phyloP scores from a whole-genome alignment of 2,797 vertebrate genomes.

The Poeciliopsis turneri region DNA sequence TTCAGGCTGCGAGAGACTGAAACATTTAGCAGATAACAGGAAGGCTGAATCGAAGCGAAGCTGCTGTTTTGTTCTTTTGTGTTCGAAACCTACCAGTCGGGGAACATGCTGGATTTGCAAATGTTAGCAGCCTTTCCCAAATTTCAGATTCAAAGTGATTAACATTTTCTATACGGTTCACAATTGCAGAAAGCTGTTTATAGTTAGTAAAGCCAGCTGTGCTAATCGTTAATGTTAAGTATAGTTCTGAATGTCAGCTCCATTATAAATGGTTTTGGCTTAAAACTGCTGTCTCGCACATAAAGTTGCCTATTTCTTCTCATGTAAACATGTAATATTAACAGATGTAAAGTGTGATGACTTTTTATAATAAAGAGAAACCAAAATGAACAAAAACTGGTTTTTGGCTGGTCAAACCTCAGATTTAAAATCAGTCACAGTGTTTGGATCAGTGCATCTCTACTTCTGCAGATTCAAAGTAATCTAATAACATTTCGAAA shows the following conservation, averaged over 20 bases:
- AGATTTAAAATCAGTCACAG: background rate
- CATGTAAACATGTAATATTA: background rate
- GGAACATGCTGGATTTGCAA: background rate
- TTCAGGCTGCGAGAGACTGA: background rate
- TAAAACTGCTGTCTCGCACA: background rate
- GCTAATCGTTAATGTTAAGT: background rate
- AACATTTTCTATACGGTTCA: background rate
- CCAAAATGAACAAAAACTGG: background rate
- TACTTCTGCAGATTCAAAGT: constrained; percentile 15
- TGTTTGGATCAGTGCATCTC: background rate
- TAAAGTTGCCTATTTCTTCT: background rate
- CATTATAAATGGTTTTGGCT: background rate
- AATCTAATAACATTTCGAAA: constrained; percentile 23
- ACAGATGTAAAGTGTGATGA: background rate
- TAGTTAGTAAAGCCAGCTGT: background rate
- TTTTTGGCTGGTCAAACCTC: background rate
- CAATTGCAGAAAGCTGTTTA: background rate
- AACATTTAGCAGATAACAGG: background rate
- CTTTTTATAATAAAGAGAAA: background rate
- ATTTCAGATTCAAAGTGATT: background rate
- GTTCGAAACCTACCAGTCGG: background rate
- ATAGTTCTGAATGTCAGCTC: background rate
- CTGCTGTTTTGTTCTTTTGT: background rate
- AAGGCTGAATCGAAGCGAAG: background rate
- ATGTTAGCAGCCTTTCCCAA: background rate